These are phyloP conservation scores for Sturmia bella DNA, from an alignment of 2,888 invertebrate genomes.

Conservation along the genomic window DNA sequence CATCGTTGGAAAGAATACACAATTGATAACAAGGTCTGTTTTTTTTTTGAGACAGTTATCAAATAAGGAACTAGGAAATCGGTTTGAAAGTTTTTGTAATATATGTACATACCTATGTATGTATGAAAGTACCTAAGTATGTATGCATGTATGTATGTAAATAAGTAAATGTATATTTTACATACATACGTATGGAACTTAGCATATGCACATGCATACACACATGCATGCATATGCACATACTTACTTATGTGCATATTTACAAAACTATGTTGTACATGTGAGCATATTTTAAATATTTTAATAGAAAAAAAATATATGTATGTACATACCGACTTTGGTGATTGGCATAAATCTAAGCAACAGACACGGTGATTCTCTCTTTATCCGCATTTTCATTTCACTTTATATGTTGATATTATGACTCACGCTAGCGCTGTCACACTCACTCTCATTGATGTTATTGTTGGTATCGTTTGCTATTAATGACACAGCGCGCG, in stretches of 20 bases:
- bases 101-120: not conserved
- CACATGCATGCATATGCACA: not conserved
- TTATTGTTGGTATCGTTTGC: conserved; percentile 61
- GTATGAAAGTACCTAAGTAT: no score
- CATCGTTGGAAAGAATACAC: not conserved
- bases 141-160: not conserved
- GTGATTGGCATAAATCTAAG: conserved; percentile 84
- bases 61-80: conserved; percentile 52
- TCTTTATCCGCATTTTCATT: conserved; percentile 86
- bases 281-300: conserved; percentile 56
- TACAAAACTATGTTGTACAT: not conserved
- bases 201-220: not conserved
- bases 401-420: conserved; percentile 78
- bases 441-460: conserved; percentile 76
- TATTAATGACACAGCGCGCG: conserved; percentile 69
- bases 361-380: conserved; percentile 86
- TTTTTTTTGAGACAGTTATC: conserved; percentile 32
- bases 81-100: conserved; percentile 4
- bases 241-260: not conserved
- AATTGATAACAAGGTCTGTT: conserved; percentile 20
- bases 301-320: not conserved
- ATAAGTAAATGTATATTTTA: no score
- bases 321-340: conserved; percentile 71
- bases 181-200: not conserved
- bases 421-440: conserved; percentile 81